Conservation (phyloP, 2,888 invertebrate species). For the Malthinus seriepunctatus region DNA sequence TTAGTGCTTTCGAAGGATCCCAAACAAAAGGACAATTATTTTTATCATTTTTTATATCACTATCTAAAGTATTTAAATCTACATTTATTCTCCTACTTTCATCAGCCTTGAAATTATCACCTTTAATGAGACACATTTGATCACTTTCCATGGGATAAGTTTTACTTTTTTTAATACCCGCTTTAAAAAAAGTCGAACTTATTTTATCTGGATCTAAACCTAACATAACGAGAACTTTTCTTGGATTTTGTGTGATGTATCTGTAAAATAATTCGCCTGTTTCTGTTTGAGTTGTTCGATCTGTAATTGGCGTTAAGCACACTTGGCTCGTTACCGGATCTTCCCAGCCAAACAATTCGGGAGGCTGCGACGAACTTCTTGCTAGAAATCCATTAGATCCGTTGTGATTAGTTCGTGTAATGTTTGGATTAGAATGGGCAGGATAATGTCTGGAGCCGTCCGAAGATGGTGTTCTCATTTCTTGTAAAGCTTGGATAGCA, state of each 20-base stretch:
- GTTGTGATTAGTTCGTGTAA: constrained; percentile 55
- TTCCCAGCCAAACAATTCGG: constrained; percentile 82
- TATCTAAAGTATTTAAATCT: constrained; percentile 30
- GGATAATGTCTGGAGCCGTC: constrained; percentile 59
- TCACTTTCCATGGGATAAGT: constrained; percentile 41
- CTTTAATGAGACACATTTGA: constrained; percentile 19
- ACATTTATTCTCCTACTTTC: constrained; percentile 16
- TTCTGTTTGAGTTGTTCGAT: constrained; percentile 65
- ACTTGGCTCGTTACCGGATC: constrained; percentile 40
- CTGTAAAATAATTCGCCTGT: constrained; percentile 63
- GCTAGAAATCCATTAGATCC: constrained; percentile 62
- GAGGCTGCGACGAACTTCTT: constrained; percentile 81
- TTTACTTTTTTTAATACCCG: constrained; percentile 42
- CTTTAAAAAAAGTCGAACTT: constrained; percentile 40
- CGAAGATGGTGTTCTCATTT: constrained; percentile 69
- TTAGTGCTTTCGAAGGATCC: constrained; percentile 28
- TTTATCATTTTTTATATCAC: constrained; percentile 36
- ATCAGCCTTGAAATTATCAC: constrained; percentile 27
- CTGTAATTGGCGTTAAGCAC: constrained; percentile 41
- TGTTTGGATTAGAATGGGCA: constrained; percentile 81
- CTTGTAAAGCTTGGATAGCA: constrained; percentile 83
- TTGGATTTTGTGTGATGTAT: constrained; percentile 74
- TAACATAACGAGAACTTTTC: constrained; percentile 71
- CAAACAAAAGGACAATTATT: constrained; percentile 45
- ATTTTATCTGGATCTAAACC: constrained; percentile 67